Evolutionary conservation across 2,113 vertebrate species (phyloP), one percentile per base, ranked within the genome.

Genomic region (Poeciliopsis turrubarensis): DNA sequence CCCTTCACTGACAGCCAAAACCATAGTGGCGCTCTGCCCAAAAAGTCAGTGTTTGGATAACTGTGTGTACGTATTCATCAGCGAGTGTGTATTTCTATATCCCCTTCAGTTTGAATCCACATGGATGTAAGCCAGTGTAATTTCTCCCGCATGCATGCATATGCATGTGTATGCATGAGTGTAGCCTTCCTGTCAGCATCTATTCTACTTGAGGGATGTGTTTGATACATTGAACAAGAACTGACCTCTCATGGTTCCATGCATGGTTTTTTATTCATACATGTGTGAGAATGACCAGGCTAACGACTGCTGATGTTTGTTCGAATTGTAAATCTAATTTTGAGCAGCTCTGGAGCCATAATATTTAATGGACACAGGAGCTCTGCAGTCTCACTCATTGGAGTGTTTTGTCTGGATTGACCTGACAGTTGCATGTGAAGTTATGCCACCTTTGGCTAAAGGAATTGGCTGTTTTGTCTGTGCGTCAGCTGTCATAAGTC

Each of bases 1-100:
- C 92, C 91, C 84, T 94, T 92, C 87, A 88, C 89, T 93, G 91
- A 88, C 92, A 92, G 90, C 86, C 89, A 91, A 90, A 91, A 89
- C 79, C 87, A 78, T 85, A 74, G 85, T 91, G 90, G 89, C 89
- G 8, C 74, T 67, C 61, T 81, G 90, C 92, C 90, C 85, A 61
- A 87, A 37, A 82, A 89, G 76, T 65, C 88, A 79, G 78, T 91
- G 88, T 93, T 92, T 94, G 87, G 82, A 91, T 86, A 91, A 89
- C 68, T 63, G 60, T 67, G 72, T 37, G 65, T 62, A 72, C 70
- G 66, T 64, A 29, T 62, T 47, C 44, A 34, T 85, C 66, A 73
- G 68, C 54, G 68, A 64, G 66, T 78, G 72, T 74, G 64, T 80
- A 14, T 60, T 32, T 65, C 63, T 64, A 13, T 57, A 65, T 77